phyloP scores from a whole-genome alignment of 1,140 invertebrate genomes.

The Dendrolimus kikuchii region DNA sequence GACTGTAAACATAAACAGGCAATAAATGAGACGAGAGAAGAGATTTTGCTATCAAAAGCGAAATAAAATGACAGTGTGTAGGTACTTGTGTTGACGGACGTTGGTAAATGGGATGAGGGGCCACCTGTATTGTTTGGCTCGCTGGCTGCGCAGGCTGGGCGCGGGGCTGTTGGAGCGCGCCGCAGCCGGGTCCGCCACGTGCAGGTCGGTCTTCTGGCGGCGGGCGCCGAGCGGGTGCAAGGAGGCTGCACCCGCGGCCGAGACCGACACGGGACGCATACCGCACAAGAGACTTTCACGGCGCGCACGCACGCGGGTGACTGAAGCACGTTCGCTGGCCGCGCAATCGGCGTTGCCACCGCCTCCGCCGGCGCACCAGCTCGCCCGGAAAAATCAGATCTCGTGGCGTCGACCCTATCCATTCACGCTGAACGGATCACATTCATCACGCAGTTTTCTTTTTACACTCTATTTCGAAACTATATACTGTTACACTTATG shows the following conservation, averaged over 20 bases:
- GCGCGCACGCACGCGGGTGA: constrained; percentile 56
- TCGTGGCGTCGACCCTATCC: constrained; percentile 57
- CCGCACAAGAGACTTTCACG: constrained; percentile 49
- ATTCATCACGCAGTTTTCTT: constrained; percentile 53
- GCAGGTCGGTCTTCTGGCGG: constrained; percentile 66
- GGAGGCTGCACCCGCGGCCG: constrained; percentile 35
- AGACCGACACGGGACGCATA: constrained; percentile 48
- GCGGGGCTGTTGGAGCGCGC: constrained; percentile 53
- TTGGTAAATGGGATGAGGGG: constrained; percentile 10
- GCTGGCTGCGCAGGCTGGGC: constrained; percentile 55
- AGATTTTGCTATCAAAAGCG: too few species aligned
- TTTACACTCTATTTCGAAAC: constrained; percentile 54
- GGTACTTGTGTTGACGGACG: constrained; percentile 3
- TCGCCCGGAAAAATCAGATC: constrained; percentile 58
- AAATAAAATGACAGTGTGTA: neutral
- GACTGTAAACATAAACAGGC: too few species aligned
- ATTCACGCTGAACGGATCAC: constrained; percentile 61
- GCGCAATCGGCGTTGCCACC: constrained; percentile 38
- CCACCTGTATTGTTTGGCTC: constrained; percentile 68
- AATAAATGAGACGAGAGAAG: too few species aligned
- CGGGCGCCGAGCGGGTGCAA: constrained; percentile 41
- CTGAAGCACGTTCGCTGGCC: constrained; percentile 42
- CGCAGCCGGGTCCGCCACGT: constrained; percentile 50
- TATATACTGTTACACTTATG: constrained; percentile 23
- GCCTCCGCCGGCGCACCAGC: constrained; percentile 29